These are phyloP conservation scores for Lynx canadensis DNA, from an alignment of 2,113 vertebrate species.

Conservation along the genomic window DNA sequence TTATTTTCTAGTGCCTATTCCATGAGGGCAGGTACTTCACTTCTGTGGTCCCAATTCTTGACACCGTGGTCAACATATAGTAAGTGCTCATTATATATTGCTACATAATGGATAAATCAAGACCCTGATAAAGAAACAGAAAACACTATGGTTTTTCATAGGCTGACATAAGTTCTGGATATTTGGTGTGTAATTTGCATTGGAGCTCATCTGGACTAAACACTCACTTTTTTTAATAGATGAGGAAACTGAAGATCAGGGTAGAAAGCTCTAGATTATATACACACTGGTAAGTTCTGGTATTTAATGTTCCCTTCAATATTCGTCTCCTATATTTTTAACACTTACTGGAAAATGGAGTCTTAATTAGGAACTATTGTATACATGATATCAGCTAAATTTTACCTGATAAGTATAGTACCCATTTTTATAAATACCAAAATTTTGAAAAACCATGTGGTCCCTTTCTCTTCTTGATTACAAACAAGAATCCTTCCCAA, in stretches of 20 bases:
- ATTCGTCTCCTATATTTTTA: neutral
- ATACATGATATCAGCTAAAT: neutral
- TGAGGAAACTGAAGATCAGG: neutral
- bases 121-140: neutral
- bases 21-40: neutral
- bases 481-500: neutral
- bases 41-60: neutral
- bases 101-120: neutral
- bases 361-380: neutral
- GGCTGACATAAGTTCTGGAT: neutral
- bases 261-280: neutral
- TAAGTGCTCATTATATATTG: neutral
- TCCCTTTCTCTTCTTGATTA: neutral
- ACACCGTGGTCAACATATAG: neutral
- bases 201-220: neutral
- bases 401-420: neutral
- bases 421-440: neutral
- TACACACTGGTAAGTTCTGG: neutral
- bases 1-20: neutral
- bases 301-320: neutral
- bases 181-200: neutral
- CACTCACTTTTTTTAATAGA: neutral
- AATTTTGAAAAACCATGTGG: neutral
- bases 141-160: neutral
- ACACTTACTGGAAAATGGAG: neutral